phyloP scores from a whole-genome alignment of 2,113 vertebrate species.

The Hippoglossus stenolepis region DNA sequence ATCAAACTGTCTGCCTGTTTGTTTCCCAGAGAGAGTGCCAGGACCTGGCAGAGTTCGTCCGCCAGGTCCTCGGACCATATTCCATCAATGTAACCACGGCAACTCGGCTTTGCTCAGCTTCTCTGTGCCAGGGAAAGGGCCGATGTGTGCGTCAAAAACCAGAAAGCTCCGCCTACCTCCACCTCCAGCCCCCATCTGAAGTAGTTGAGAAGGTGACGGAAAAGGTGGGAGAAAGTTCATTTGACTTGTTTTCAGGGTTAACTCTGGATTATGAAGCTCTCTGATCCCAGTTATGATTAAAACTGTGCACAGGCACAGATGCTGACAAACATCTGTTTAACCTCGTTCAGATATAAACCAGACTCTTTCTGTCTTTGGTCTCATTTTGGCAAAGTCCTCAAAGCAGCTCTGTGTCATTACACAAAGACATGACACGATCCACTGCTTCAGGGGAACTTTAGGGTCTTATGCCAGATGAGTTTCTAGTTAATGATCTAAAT shows the following conservation, averaged over 20 bases:
- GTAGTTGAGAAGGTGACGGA: constrained; percentile 49
- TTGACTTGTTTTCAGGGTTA: background rate
- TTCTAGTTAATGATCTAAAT: background rate
- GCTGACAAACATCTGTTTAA: constrained; percentile 3
- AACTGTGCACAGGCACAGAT: background rate
- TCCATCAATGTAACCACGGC: constrained; percentile 82
- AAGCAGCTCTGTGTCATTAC: constrained; percentile 1
- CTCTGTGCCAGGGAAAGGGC: constrained; percentile 82
- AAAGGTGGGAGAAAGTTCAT: constrained; percentile 15
- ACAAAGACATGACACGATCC: background rate
- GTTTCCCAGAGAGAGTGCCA: constrained; percentile 79
- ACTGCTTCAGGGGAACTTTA: background rate
- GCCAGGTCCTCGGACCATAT: constrained; percentile 82
- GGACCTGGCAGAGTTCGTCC: constrained; percentile 77
- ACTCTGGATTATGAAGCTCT: background rate
- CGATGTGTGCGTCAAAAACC: constrained; percentile 81
- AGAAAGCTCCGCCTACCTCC: constrained; percentile 77
- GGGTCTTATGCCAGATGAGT: too few relatives aligned
- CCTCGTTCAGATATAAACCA: background rate
- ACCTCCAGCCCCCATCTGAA: constrained; percentile 70
- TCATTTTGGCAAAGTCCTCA: background rate
- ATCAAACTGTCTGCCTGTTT: background rate
- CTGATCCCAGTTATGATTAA: background rate
- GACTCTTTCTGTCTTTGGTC: background rate
- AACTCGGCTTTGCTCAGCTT: constrained; percentile 78